Conservation (phyloP, 2,113 vertebrate genomes). For the Platichthys flesus region DNA sequence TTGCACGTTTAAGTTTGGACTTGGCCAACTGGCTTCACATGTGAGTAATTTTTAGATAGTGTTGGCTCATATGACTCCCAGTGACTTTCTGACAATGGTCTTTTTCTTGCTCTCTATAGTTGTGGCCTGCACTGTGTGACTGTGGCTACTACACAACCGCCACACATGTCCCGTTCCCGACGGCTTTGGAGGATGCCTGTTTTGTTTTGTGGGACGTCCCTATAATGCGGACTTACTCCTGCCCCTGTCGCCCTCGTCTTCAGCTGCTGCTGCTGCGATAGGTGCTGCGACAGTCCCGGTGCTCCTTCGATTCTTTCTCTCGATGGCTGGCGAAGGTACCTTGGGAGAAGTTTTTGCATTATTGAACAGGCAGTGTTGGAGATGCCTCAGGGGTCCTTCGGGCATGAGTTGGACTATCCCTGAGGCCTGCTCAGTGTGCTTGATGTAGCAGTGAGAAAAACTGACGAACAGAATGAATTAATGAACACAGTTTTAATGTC, state of each 20-base stretch:
- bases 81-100: background rate
- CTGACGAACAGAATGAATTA: constrained; percentile 73
- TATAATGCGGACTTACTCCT: constrained; percentile 86
- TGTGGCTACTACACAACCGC: background rate
- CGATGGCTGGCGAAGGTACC: constrained; percentile 60
- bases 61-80: background rate
- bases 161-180: background rate
- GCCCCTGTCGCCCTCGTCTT: constrained; percentile 85
- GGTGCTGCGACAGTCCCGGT: constrained; percentile 52
- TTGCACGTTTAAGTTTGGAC: background rate
- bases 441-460: constrained; percentile 67
- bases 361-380: constrained; percentile 76
- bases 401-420: constrained; percentile 73
- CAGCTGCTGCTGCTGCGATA: constrained; percentile 66
- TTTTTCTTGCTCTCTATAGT: background rate
- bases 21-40: constrained; percentile 2
- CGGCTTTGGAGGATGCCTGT: background rate
- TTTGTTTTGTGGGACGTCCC: constrained; percentile 20
- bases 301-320: constrained; percentile 64
- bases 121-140: background rate
- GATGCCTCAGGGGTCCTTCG: constrained; percentile 74
- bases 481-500: constrained; percentile 72
- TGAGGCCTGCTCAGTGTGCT: constrained; percentile 67
- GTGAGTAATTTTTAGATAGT: background rate
- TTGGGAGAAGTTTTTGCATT: constrained; percentile 76